Evolutionary conservation across 2,888 invertebrate genomes (phyloP).

Genomic region (Thecophora atra): DNA sequence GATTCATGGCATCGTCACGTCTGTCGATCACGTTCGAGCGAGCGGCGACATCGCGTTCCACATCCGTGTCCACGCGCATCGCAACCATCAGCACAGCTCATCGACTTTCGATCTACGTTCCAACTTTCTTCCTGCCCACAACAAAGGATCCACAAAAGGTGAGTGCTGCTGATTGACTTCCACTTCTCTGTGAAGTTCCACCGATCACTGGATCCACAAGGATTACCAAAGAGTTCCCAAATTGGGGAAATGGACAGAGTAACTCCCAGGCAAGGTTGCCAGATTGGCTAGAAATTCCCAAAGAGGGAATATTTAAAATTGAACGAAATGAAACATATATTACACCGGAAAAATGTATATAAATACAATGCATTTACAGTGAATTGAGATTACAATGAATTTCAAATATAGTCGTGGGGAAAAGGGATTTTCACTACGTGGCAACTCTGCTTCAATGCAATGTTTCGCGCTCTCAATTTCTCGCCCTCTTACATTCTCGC

Average conservation of each 20-base stretch:
- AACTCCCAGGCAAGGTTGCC: no score
- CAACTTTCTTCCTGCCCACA: slow-evolving; percentile 23
- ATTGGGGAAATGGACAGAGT: not conserved
- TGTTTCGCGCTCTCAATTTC: not conserved
- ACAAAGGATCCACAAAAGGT: slow-evolving; percentile 30
- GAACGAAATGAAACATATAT: no score
- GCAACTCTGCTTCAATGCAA: not conserved
- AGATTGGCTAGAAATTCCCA: no score
- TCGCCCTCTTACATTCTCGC: not conserved
- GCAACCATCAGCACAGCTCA: slow-evolving; percentile 21
- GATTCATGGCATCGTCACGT: no score
- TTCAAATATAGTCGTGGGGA: no score
- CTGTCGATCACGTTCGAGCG: slow-evolving; percentile 23
- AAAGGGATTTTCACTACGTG: no score
- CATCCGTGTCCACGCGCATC: slow-evolving; percentile 14
- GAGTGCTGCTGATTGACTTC: not conserved
- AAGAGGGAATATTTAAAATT: no score
- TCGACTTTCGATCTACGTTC: slow-evolving; percentile 27
- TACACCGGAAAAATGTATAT: no score
- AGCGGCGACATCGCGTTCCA: not conserved
- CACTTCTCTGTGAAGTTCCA: not conserved
- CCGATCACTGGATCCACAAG: not conserved
- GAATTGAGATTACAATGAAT: no score
- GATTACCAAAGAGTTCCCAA: not conserved
- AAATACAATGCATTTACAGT: no score